Base-by-base conservation (phyloP, 2,113 vertebrate genomes). In the Tenebrosternarchus preto region DNA sequence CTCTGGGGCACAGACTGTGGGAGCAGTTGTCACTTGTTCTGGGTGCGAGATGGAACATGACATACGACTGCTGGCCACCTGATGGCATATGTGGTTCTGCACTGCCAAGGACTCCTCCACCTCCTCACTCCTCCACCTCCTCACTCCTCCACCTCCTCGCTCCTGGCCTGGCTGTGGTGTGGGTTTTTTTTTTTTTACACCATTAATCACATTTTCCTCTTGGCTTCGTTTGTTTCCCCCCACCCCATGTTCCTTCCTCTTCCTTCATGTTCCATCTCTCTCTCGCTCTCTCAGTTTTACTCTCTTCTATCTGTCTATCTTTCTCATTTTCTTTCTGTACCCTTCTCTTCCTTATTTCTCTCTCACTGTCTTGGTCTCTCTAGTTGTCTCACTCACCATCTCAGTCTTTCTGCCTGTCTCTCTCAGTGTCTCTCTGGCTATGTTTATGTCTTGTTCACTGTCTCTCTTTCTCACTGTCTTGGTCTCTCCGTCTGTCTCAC, bases 11-110 rank as follows among this genome's bases (percentile, higher is more conserved):
- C 85, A 85, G 83, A 76, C 83, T 85, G 85, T 69, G 53, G 61
- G 33, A 80, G 77, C 81, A 85, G 80, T 86, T 86, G 85, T 83
- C 81, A 80, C 77, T 81, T 76, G 85, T 78, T 82, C 67, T 72
- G 76, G 67, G 80, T 81, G 55, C n/a, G 67, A 85, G 78, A 81
- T 72, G 63, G 76, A 81, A 74, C 79, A 80, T 73, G 72, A 82
- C 83, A 85, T 83, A 85, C 57, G 79, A 81, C 82, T 70, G 69
- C 66, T 80, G 61, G 73, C 77, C 80, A 86, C 77, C 82, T 71
- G 80, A 78, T 20, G 76, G 73, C 84, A 81, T 78, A 80, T 81
- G 80, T 71, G 80, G 82, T 63, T 63, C 72, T 59, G 36, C 56
- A 68, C 68, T 83, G 87, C 86, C 83, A 86, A 77, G 60, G 39